phyloP scores from a whole-genome alignment of 2,113 vertebrate species.

The Carettochelys insculpta region DNA sequence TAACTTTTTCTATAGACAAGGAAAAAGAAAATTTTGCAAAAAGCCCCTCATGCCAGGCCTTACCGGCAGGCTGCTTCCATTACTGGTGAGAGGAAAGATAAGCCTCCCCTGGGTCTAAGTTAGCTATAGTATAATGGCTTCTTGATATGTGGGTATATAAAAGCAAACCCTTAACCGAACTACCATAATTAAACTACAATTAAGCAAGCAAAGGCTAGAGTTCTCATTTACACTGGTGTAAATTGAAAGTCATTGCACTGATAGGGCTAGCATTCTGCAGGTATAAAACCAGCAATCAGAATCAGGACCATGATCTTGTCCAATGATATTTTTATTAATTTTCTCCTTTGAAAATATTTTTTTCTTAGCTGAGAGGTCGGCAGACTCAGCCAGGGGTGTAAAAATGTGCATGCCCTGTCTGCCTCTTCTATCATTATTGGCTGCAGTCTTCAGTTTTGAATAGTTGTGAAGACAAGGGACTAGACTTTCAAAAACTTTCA shows the following conservation, averaged over 20 bases:
- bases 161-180: too few species aligned
- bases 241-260: conserved; percentile 59
- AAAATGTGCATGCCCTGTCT: conserved; percentile 38
- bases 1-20: too few species aligned
- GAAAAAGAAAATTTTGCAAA: too few species aligned
- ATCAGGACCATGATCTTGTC: conserved; percentile 1
- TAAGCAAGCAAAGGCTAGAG: too few species aligned
- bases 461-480: conserved; percentile 16
- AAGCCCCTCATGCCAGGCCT: too few species aligned
- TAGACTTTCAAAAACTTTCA: neutral
- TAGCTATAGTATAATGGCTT: too few species aligned
- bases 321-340: conserved; percentile 50
- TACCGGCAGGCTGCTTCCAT: too few species aligned
- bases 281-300: conserved; percentile 48
- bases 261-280: neutral
- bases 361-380: conserved; percentile 37
- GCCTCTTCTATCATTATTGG: conserved; percentile 29
- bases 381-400: conserved; percentile 49
- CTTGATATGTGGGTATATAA: too few species aligned
- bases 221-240: conserved; percentile 58
- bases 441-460: conserved; percentile 34
- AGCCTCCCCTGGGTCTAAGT: too few species aligned
- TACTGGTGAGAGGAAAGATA: too few species aligned
- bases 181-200: too few species aligned
- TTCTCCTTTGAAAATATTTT: conserved; percentile 63